A percentile compares a stretch with the other conserved stretches of the same genome.
phyloP scores from a whole-genome alignment of 1,140 invertebrate species.

The Drosophila elegans region DNA sequence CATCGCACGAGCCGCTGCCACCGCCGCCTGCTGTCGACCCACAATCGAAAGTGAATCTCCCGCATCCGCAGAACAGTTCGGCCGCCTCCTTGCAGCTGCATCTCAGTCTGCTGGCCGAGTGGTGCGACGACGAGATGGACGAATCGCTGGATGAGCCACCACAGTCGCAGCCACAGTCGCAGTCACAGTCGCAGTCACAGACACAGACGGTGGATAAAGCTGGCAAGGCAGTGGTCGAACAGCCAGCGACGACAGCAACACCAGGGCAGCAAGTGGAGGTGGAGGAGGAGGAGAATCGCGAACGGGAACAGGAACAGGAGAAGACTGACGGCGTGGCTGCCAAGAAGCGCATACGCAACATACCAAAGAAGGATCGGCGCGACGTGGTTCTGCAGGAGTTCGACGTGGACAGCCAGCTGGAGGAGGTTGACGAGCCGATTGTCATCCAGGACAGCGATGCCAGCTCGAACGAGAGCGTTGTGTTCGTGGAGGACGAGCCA shows the following conservation, averaged over 20 bases:
- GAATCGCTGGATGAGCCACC: conserved; percentile 14
- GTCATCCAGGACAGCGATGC: conserved; percentile 70
- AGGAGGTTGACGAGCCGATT: conserved; percentile 45
- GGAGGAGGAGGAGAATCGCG: not conserved
- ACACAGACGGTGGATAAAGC: not conserved
- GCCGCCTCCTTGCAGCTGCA: conserved; percentile 50
- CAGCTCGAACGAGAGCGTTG: conserved; percentile 67
- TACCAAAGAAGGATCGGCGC: conserved; percentile 83
- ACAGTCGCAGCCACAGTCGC: not conserved
- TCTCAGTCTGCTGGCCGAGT: conserved; percentile 57
- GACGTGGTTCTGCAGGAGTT: conserved; percentile 67
- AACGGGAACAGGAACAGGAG: not conserved
- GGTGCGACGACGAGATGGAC: conserved; percentile 63
- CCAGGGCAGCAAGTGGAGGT: not conserved
- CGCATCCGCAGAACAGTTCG: not conserved
- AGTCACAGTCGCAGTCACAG: no score
- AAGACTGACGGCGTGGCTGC: not conserved
- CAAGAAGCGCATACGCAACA: conserved; percentile 72
- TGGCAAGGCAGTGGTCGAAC: not conserved
- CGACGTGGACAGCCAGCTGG: conserved; percentile 6
- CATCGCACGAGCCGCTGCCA: no score
- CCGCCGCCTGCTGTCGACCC: not conserved
- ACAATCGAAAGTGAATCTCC: not conserved
- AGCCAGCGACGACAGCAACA: not conserved
- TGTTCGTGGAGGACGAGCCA: conserved; percentile 57